Conservation (phyloP, 2,797 vertebrate genomes). For the Vespertilio murinus region DNA sequence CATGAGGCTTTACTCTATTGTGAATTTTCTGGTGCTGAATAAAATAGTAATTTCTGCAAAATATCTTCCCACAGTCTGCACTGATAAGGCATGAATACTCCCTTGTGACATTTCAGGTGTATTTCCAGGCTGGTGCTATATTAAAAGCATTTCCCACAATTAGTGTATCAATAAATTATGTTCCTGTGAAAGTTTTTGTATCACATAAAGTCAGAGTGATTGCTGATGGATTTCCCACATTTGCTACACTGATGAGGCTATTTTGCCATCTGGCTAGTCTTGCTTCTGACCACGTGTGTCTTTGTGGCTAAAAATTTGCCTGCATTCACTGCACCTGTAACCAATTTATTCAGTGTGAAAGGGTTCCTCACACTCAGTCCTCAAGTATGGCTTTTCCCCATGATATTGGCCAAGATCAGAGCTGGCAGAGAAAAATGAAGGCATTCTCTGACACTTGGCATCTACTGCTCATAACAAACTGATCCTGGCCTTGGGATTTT, state of each 20-base stretch:
- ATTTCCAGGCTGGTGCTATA: neutral
- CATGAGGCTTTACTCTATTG: neutral
- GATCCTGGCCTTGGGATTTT: neutral
- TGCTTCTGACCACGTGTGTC: conserved; percentile 19
- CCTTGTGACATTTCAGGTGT: neutral
- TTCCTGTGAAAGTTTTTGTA: conserved; percentile 46
- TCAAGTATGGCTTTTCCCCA: neutral
- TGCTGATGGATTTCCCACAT: conserved; percentile 3
- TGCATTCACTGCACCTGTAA: neutral
- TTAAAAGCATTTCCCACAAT: neutral
- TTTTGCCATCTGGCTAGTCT: conserved; percentile 34
- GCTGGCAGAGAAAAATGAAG: neutral
- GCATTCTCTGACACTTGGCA: neutral
- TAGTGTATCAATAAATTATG: neutral
- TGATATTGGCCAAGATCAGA: neutral
- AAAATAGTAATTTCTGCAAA: neutral
- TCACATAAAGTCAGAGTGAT: conserved; percentile 26
- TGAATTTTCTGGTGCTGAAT: neutral
- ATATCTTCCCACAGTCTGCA: conserved; percentile 21
- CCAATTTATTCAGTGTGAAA: neutral
- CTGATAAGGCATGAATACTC: neutral
- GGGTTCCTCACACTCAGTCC: neutral
- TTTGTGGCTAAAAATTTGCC: conserved; percentile 11
- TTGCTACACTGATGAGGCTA: conserved; percentile 19
- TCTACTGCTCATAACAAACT: neutral